A percentile compares a stretch with the other conserved stretches of the same genome.
Evolutionary conservation across 2,888 invertebrate species (phyloP).

Genomic region (Cosmia trapezina): DNA sequence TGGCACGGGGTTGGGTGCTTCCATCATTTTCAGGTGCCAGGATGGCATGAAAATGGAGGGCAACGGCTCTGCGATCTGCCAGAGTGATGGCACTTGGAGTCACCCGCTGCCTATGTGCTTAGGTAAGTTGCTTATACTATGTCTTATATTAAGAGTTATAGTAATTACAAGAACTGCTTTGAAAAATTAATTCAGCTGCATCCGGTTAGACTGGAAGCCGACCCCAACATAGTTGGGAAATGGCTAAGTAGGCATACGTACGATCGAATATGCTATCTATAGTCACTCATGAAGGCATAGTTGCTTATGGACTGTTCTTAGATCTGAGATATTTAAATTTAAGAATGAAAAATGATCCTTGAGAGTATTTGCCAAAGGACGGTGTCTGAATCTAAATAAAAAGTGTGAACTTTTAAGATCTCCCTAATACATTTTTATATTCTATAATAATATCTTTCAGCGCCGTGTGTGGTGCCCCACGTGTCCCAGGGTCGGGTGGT

Average conservation of each 20-base stretch:
- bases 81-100: conserved; percentile 98
- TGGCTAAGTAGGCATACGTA: too few species aligned
- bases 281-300: not conserved
- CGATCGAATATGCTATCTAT: not conserved
- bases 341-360: not conserved
- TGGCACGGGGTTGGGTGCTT: conserved; percentile 97
- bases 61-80: conserved; percentile 97
- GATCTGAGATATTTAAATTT: not conserved
- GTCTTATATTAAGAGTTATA: too few species aligned
- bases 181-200: too few species aligned
- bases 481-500: conserved; percentile 94
- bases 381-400: not conserved
- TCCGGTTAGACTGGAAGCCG: too few species aligned
- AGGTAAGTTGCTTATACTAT: conserved; percentile 87
- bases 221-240: too few species aligned
- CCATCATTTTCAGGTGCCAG: conserved; percentile 97
- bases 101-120: conserved; percentile 97
- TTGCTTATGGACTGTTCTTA: not conserved
- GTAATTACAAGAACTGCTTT: too few species aligned
- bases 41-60: conserved; percentile 97
- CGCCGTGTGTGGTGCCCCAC: conserved; percentile 98
- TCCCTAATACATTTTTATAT: not conserved
- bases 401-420: too few species aligned
- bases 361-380: not conserved
- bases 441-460: conserved; percentile 85